Percentiles rank a stretch among this genome's conserved stretches.
Conservation (phyloP, 2,113 vertebrate species). For the Zosterops pallidus region DNA sequence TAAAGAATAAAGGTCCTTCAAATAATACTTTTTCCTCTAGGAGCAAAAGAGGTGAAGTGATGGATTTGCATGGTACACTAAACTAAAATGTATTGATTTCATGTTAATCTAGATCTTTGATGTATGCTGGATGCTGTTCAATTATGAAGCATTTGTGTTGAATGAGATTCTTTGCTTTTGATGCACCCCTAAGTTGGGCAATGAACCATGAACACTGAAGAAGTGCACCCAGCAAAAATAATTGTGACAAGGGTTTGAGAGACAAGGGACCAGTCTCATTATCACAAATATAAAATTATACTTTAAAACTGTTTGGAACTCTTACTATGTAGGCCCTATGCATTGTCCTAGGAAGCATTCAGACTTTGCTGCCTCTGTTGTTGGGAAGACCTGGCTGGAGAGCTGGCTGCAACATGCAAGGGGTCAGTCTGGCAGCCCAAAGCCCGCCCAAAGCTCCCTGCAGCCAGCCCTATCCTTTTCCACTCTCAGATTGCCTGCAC, state of each 20-base stretch:
- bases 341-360: background rate
- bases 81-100: conserved; percentile 12
- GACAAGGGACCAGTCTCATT: background rate
- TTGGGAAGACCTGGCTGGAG: background rate
- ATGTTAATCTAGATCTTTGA: background rate
- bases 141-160: background rate
- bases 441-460: background rate
- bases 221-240: background rate
- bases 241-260: background rate
- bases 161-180: conserved; percentile 7
- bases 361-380: background rate
- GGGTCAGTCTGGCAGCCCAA: background rate
- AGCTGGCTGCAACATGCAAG: background rate
- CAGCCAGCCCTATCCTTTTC: background rate
- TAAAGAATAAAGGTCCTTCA: background rate
- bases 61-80: conserved; percentile 2
- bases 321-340: background rate
- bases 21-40: background rate
- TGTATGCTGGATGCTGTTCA: background rate
- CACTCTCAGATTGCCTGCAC: background rate
- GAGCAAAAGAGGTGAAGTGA: background rate
- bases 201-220: background rate
- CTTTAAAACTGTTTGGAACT: background rate
- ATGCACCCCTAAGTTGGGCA: background rate
- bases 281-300: background rate